Base-by-base conservation (phyloP, 2,797 vertebrate species). In the Myripristis jacobus region DNA sequence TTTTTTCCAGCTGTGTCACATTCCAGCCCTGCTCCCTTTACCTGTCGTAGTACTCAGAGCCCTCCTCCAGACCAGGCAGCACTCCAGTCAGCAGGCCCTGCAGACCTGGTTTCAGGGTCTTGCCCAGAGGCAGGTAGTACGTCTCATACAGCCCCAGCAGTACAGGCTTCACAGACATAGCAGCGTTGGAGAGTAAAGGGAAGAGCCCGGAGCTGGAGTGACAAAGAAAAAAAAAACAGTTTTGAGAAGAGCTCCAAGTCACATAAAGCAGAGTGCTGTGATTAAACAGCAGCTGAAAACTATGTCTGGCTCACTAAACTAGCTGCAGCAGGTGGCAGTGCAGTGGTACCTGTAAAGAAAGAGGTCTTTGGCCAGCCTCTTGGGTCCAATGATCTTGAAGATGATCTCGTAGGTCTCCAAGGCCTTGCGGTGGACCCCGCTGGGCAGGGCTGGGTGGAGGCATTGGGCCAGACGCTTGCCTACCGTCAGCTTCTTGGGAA, bases 371-470 rank as follows among this genome's bases (percentile, higher is more conserved):
- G 98, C 98, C 84, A 99, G 91, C 79, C 98, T 95, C 86, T 99
- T 99, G 81, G 96, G 95, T 43, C 98, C 98, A 77, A 99, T 99
- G 88, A 99, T 99, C 92, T 99, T 99, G 91, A 99, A 99, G 86
- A 99, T 99, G 12, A 99, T 96, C 92, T 99, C 98, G 0, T 99
- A 99, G 0, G 98, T 99, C 90, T 99, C 98, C 89, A 99, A 93
- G 47, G 98, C 98, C 92, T 99, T 99, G 58, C 97, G 96, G 92
- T 99, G 98, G 80, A 99, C 98, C 11, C 98, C 98, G 16, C 98
- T 98, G 2, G 98, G 98, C 83, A 99, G 91, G n/a, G 98, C 98
- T 15, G 98, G 98, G 78, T 99, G 97, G 29, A 99, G 96, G 84
- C 98, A 99, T 81, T 99, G 98, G 54, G 98, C 98, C 53, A 99